Evolutionary conservation across 2,113 vertebrate genomes (phyloP).

Genomic region (Psettodes erumei): DNA sequence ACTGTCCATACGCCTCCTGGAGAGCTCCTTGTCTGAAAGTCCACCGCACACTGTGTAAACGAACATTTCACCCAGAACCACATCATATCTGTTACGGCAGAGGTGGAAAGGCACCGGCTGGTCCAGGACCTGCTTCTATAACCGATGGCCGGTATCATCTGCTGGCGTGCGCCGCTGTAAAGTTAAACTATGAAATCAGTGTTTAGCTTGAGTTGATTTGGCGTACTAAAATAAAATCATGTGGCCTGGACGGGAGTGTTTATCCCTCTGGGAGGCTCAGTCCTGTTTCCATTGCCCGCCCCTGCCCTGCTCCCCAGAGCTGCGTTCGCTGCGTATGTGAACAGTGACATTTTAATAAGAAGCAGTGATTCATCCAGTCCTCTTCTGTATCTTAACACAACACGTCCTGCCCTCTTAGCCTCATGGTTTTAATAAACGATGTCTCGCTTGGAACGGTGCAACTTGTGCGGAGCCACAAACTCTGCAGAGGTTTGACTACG

Average conservation of each 20-base stretch:
- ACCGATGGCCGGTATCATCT: accelerated
- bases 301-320: background rate
- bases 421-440: background rate
- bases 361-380: conserved; percentile 13
- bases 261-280: conserved; percentile 60
- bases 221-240: conserved; percentile 32
- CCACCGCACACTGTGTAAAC: too few species aligned
- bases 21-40: background rate
- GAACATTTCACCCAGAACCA: too few species aligned
- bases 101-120: background rate
- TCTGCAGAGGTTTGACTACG: background rate
- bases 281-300: conserved; percentile 34
- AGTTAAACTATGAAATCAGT: background rate
- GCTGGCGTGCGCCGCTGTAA: background rate
- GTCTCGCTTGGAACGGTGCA: accelerated
- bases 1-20: background rate
- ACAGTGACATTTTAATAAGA: conserved; percentile 35
- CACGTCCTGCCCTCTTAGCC: background rate
- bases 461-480: background rate
- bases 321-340: conserved; percentile 22
- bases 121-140: background rate
- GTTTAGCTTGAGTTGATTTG: conserved; percentile 5
- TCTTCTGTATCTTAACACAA: background rate
- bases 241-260: conserved; percentile 47
- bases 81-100: background rate